Conservation (phyloP, 1,140 invertebrate genomes). For the Daktulosphaira vitifoliae region DNA sequence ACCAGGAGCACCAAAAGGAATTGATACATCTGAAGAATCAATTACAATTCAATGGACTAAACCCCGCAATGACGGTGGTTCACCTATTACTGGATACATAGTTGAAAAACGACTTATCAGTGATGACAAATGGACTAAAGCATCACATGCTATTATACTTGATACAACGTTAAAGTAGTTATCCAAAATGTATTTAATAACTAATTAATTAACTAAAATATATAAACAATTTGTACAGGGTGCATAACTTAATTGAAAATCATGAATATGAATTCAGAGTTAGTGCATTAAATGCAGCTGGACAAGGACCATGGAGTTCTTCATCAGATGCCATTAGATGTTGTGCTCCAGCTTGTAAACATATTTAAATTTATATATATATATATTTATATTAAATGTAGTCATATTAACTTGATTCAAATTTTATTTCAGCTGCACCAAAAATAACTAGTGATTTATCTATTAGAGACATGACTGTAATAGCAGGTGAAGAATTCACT, state of each 20-base stretch:
- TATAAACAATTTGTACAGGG: constrained; percentile 49
- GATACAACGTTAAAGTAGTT: constrained; percentile 63
- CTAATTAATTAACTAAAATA: not conserved
- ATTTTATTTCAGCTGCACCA: constrained; percentile 51
- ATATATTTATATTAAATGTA: too few relatives aligned
- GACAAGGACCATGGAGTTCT: constrained; percentile 83
- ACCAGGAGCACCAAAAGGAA: constrained; percentile 74
- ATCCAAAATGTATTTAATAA: too few relatives aligned
- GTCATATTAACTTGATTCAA: not conserved
- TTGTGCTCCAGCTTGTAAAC: constrained; percentile 66
- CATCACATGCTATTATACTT: constrained; percentile 68
- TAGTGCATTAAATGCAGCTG: constrained; percentile 89
- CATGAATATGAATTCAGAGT: constrained; percentile 97
- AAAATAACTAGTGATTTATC: constrained; percentile 89
- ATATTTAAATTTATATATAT: too few relatives aligned
- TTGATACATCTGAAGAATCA: constrained; percentile 85
- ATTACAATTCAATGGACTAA: constrained; percentile 90
- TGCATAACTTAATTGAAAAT: constrained; percentile 84
- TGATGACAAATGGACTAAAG: constrained; percentile 86
- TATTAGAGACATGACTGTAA: constrained; percentile 87
- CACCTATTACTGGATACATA: constrained; percentile 81
- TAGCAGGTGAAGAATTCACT: constrained; percentile 90
- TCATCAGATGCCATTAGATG: constrained; percentile 85
- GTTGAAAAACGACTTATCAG: constrained; percentile 84
- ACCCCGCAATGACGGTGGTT: constrained; percentile 86